Conservation (phyloP, 2,113 vertebrate species). For the Cranoglanis bouderius region DNA sequence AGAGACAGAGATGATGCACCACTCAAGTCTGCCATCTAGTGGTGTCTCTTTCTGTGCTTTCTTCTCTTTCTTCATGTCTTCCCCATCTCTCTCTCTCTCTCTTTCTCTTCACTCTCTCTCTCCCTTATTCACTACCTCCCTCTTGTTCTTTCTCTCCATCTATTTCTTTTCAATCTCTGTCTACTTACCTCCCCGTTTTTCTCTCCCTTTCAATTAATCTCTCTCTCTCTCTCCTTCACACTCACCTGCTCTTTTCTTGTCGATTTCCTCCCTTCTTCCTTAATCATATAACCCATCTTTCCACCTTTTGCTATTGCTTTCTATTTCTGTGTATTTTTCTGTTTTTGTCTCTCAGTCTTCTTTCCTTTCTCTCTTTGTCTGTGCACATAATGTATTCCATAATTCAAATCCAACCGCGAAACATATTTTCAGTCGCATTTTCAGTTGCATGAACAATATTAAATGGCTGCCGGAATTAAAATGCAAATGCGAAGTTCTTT, state of each 20-base stretch:
- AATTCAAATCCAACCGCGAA: neutral
- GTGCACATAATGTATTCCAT: neutral
- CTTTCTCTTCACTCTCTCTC: neutral
- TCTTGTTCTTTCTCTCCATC: neutral
- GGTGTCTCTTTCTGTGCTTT: neutral
- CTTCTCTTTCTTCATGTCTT: neutral
- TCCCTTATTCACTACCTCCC: neutral
- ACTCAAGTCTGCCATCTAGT: conserved; percentile 57
- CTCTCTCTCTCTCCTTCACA: neutral
- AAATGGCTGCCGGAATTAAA: conserved; percentile 9
- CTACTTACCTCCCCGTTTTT: neutral
- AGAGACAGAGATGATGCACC: conserved; percentile 2
- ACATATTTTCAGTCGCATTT: neutral
- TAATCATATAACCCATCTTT: neutral
- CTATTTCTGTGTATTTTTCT: neutral
- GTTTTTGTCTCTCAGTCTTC: neutral
- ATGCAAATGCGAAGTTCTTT: neutral
- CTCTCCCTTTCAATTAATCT: neutral
- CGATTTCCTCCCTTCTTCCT: neutral
- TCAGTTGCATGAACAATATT: neutral
- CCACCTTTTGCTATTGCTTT: neutral
- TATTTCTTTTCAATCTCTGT: neutral
- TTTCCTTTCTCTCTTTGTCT: neutral
- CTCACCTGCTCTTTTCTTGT: neutral
- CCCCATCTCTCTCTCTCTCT: conserved; percentile 8